Conservation (phyloP, 1,140 invertebrate species). For the Drosophila quadrilineata region DNA sequence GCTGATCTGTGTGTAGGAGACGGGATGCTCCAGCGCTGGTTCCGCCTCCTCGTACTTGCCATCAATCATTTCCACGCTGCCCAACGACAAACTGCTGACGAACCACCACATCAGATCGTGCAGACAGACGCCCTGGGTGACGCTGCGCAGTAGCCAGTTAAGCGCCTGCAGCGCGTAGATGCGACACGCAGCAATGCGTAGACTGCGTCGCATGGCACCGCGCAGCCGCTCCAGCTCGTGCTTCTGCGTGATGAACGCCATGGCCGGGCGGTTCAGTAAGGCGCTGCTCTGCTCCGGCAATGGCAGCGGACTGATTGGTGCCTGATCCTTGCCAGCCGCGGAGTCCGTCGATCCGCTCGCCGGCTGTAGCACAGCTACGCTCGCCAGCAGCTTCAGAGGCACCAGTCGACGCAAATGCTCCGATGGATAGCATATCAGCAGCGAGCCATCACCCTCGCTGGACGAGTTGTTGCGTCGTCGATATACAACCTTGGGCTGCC, state of each 20-base stretch:
- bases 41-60: conserved; percentile 64
- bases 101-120: conserved; percentile 99
- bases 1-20: conserved; percentile 90
- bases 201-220: conserved; percentile 90
- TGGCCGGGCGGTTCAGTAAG: conserved; percentile 86
- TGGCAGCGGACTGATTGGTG: background rate
- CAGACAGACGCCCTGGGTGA: conserved; percentile 93
- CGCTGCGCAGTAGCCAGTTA: conserved; percentile 96
- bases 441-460: conserved; percentile 84
- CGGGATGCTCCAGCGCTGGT: conserved; percentile 90
- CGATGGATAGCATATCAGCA: conserved; percentile 91
- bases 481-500: conserved; percentile 72
- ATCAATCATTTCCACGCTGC: conserved; percentile 44
- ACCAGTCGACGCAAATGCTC: conserved; percentile 88
- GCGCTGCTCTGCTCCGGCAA: conserved; percentile 29
- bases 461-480: conserved; percentile 73
- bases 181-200: conserved; percentile 91
- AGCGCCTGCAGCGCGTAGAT: conserved; percentile 93
- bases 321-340: background rate
- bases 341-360: conserved; percentile 17
- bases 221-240: conserved; percentile 91
- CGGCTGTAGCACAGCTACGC: conserved; percentile 50
- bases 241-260: conserved; percentile 92
- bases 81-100: conserved; percentile 87
- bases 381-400: conserved; percentile 80